A percentile compares a stretch with the other conserved stretches of the same genome.
phyloP scores from a whole-genome alignment of 1,140 invertebrate species.

The Drosophila lacertosa region DNA sequence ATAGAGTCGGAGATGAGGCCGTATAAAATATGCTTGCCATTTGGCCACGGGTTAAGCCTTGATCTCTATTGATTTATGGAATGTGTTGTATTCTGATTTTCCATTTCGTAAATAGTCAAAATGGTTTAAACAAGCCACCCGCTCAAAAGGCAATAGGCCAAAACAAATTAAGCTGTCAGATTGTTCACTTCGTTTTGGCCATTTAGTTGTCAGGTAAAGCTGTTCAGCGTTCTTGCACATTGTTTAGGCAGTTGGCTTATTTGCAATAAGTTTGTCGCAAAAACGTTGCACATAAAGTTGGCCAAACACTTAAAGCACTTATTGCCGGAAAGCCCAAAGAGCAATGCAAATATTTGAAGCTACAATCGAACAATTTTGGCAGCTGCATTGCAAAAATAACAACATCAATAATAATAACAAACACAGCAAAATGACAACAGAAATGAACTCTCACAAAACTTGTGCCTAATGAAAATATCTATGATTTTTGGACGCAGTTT shows the following conservation, averaged over 20 bases:
- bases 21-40: background rate
- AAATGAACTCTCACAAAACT: slow-evolving; percentile 1
- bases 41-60: slow-evolving; percentile 1
- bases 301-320: slow-evolving; percentile 59
- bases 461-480: slow-evolving; percentile 67
- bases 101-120: too few relatives aligned
- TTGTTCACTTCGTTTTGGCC: slow-evolving; percentile 22
- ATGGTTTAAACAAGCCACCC: too few relatives aligned
- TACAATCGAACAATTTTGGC: slow-evolving; percentile 58
- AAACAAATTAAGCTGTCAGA: slow-evolving; percentile 19
- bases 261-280: slow-evolving; percentile 66
- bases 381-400: slow-evolving; percentile 43
- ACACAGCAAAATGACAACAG: slow-evolving; percentile 42
- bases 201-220: slow-evolving; percentile 42
- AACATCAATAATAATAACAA: slow-evolving; percentile 40
- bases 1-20: background rate
- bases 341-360: slow-evolving; percentile 53
- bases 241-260: slow-evolving; percentile 57
- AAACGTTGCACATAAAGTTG: slow-evolving; percentile 57
- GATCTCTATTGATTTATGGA: background rate
- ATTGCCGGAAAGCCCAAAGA: slow-evolving; percentile 47
- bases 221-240: slow-evolving; percentile 45
- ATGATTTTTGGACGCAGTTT: slow-evolving; percentile 59
- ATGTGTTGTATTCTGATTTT: too few relatives aligned
- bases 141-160: slow-evolving; percentile 2